phyloP scores from a whole-genome alignment of 1,140 invertebrate species.

The Tribolium castaneum region DNA sequence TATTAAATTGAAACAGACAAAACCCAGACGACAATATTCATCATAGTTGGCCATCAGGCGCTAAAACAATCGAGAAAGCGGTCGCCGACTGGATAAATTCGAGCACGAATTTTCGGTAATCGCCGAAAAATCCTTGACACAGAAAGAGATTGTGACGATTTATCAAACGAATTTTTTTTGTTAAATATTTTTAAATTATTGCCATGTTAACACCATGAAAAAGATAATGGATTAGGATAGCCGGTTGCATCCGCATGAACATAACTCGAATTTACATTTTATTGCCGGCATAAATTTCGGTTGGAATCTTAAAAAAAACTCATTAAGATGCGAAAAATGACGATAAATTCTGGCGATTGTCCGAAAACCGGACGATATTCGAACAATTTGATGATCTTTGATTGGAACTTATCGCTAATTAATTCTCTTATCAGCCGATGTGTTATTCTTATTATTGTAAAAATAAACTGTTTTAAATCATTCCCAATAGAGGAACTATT shows the following conservation, averaged over 20 bases:
- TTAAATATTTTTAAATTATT: conserved; percentile 26
- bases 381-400: neutral
- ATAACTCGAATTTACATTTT: conserved; percentile 4
- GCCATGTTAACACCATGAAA: conserved; percentile 15
- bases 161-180: neutral
- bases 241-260: neutral
- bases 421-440: neutral
- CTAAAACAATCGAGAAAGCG: neutral
- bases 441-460: neutral
- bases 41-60: conserved; percentile 17
- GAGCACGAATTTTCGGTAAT: neutral
- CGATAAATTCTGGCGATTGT: neutral
- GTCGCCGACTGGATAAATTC: neutral
- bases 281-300: neutral
- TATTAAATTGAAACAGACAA: conserved; percentile 45
- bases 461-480: neutral
- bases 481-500: neutral
- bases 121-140: conserved; percentile 18
- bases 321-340: neutral
- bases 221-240: neutral
- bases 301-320: neutral
- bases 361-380: neutral
- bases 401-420: neutral
- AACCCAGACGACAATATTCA: conserved; percentile 39
- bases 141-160: conserved; percentile 26